Evolutionary conservation across 1,140 invertebrate genomes (phyloP).

Genomic region (Phymorhynchus buccinoides): DNA sequence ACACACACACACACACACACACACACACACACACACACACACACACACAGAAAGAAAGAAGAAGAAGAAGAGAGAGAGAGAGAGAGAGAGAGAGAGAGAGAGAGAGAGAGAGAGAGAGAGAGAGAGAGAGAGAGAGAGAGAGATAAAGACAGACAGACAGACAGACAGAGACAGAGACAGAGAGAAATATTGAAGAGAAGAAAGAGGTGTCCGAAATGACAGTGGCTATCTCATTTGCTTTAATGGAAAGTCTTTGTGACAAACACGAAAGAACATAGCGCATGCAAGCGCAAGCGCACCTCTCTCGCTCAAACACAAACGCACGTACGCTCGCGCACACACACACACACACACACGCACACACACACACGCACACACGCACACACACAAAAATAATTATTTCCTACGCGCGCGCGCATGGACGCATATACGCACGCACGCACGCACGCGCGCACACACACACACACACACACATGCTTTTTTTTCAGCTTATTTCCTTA

Average conservation of each 20-base stretch:
- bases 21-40: too few relatives aligned
- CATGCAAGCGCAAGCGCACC: neutral
- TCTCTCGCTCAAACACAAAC: neutral
- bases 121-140: neutral
- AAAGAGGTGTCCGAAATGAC: too few relatives aligned
- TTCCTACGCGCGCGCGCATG: neutral
- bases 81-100: too few relatives aligned
- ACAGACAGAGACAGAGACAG: neutral
- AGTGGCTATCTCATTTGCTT: too few relatives aligned
- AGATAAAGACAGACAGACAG: neutral
- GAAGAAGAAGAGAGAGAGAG: too few relatives aligned
- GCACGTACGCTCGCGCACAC: conserved; percentile 17
- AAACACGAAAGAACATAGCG: neutral
- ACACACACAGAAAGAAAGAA: too few relatives aligned
- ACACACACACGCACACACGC: neutral
- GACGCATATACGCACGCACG: neutral
- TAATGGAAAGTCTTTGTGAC: too few relatives aligned
- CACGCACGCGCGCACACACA: conserved; percentile 11
- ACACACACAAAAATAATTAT: neutral
- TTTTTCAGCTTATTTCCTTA: too few relatives aligned
- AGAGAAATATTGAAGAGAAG: neutral
- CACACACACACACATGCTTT: too few relatives aligned
- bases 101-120: neutral
- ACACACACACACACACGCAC: conserved; percentile 2
- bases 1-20: too few relatives aligned